Evolutionary conservation across 2,888 invertebrate genomes (phyloP).

Genomic region (Argyresthia goedartella): DNA sequence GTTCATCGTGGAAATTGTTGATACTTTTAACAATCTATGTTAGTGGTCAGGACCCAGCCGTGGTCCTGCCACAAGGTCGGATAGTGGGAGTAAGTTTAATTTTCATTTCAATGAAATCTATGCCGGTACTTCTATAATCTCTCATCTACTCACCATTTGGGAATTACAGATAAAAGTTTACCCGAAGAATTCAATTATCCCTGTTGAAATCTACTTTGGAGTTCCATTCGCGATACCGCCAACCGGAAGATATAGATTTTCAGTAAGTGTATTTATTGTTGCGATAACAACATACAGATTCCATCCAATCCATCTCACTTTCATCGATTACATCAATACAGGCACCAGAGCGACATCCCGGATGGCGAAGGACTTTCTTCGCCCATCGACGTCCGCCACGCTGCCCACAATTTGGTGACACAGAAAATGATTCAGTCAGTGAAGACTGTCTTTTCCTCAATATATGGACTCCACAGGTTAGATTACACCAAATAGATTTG

Average conservation of each 20-base stretch:
- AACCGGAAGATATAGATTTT: constrained; percentile 79
- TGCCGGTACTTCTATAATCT: background rate
- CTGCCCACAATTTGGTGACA: constrained; percentile 72
- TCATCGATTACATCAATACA: constrained; percentile 23
- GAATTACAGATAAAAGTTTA: constrained; percentile 74
- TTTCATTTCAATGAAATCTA: constrained; percentile 11
- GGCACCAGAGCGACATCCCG: constrained; percentile 79
- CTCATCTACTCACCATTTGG: background rate
- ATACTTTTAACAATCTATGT: constrained; percentile 14
- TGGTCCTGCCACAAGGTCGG: constrained; percentile 68
- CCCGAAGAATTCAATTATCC: constrained; percentile 70
- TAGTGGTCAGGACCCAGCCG: constrained; percentile 59
- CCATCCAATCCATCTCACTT: background rate
- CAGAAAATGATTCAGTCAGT: constrained; percentile 38
- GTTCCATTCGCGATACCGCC: constrained; percentile 88
- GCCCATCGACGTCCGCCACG: constrained; percentile 79
- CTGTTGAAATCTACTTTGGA: constrained; percentile 79
- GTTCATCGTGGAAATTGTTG: background rate
- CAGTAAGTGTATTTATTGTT: constrained; percentile 53
- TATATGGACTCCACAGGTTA: constrained; percentile 87
- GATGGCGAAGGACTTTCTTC: constrained; percentile 78
- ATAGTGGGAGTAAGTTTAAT: constrained; percentile 68
- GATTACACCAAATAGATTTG: constrained; percentile 5
- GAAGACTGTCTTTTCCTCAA: constrained; percentile 94
- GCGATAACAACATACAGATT: background rate